phyloP scores from a whole-genome alignment of 2,113 vertebrate genomes.

The Actenoides lindsayi region DNA sequence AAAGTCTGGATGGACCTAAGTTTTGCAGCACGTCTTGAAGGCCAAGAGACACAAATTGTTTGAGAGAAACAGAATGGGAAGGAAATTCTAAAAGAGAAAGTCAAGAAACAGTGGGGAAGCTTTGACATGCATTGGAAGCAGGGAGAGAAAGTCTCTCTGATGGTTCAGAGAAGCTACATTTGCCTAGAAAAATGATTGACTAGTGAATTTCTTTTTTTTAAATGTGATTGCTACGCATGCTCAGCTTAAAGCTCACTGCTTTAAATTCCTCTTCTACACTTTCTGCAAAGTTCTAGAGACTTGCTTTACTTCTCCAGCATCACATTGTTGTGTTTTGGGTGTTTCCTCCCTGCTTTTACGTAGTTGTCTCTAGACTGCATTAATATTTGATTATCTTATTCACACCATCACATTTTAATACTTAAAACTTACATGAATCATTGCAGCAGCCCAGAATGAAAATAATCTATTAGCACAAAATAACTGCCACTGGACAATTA shows the following conservation, averaged over 20 bases:
- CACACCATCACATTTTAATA: neutral
- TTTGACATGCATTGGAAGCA: neutral
- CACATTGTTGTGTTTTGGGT: neutral
- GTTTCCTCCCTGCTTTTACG: neutral
- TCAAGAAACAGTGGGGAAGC: accelerated
- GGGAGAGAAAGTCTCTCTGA: neutral
- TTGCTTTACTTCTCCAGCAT: neutral
- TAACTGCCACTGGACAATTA: neutral
- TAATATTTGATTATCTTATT: neutral
- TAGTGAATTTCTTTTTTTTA: neutral
- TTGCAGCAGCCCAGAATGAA: neutral
- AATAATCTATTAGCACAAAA: neutral
- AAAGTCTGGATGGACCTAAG: neutral
- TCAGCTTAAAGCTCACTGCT: neutral
- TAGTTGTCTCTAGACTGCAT: neutral
- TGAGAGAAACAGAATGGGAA: neutral
- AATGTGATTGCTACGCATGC: neutral
- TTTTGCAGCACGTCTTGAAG: neutral
- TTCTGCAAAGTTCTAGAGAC: neutral
- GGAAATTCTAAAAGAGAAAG: neutral
- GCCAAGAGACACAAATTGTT: neutral
- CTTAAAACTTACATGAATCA: neutral
- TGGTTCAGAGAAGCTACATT: neutral
- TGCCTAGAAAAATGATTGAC: neutral
- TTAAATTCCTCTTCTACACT: neutral